A percentile compares a stretch with the other conserved stretches of the same genome.
Conservation (phyloP, 2,888 invertebrate genomes). For the Anagyrus pseudococci region DNA sequence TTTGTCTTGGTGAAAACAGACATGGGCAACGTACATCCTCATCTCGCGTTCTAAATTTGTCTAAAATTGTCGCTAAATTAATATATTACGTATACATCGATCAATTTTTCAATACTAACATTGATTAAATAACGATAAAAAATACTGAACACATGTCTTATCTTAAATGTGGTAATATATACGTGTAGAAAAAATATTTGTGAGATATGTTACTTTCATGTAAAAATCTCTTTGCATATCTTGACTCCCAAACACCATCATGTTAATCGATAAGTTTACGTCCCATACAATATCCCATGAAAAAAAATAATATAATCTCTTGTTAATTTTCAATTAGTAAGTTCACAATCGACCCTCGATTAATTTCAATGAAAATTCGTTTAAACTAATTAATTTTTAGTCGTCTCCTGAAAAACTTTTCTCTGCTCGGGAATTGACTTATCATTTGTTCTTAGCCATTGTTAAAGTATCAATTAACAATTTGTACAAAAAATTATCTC, state of each 20-base stretch:
- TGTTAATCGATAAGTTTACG: constrained; percentile 22
- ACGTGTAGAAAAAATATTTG: constrained; percentile 27
- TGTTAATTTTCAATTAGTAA: constrained; percentile 10
- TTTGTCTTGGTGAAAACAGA: constrained; percentile 19
- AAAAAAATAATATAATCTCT: constrained; percentile 4
- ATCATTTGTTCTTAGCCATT: constrained; percentile 8
- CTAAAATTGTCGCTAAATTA: not conserved
- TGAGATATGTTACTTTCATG: constrained; percentile 12
- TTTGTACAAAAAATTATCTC: constrained; percentile 16
- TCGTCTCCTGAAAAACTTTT: not conserved
- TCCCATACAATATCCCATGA: not conserved
- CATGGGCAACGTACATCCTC: constrained; percentile 25
- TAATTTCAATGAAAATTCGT: not conserved
- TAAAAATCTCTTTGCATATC: constrained; percentile 1
- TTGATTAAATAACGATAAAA: constrained; percentile 18
- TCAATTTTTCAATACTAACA: not conserved
- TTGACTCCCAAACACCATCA: constrained; percentile 5
- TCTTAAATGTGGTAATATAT: constrained; percentile 23
- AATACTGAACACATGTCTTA: constrained; percentile 37
- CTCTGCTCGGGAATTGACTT: constrained; percentile 15
- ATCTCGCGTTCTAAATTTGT: not conserved
- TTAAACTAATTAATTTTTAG: constrained; percentile 7
- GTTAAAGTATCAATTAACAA: constrained; percentile 10
- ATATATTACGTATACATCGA: not conserved
- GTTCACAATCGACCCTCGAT: constrained; percentile 10